Evolutionary conservation across 2,888 invertebrate genomes (phyloP), one percentile per base, ranked within the genome.

Genomic region (Clitarchus hookeri): DNA sequence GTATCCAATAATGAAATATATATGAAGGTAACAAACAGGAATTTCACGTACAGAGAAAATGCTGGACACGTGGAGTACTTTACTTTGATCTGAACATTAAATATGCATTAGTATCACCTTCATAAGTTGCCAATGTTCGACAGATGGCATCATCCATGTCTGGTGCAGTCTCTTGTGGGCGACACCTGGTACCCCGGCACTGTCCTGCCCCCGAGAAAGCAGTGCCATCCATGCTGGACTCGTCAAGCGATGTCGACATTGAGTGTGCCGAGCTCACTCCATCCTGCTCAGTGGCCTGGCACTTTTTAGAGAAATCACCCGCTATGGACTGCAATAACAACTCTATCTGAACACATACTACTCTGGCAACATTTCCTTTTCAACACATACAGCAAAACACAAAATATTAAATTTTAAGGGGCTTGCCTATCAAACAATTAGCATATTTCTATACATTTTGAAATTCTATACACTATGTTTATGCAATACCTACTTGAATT

Each of bases 141-240:
- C 89, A 89, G 89, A 92, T 92, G 25, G 90, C 90, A 88, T 92
- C 92, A 79, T 89, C 88, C 26, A 92, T 90, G 65, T 89, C 90
- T 53, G 88, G 88, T 36, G 87, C 84, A 8, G 84, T 78, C 26
- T 83, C 87, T 23, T 82, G 85, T 44, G 83, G 79, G 54, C 78
- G 83, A 44, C 87, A 82, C 13, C 87, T 84, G 65, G 86, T 85
- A 86, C 86, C 88, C 48, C 44, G 85, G 19, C 54, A 25, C 19
- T 80, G 25, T 16, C 82, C 84, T 23, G 84, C 83, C 11, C 86
- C 85, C 23, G 87, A 78, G 36, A 91, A 90, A 83, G 90, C 89
- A 23, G 44, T 36, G 65, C 90, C 91, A 88, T 92, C 92, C 84
- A 91, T 88, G 88, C 91, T 92, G 27, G 91, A 91, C 89, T 92